A percentile compares a stretch with the other conserved stretches of the same genome.
Conservation (phyloP, 1,140 invertebrate species). For the Zophobas morio region DNA sequence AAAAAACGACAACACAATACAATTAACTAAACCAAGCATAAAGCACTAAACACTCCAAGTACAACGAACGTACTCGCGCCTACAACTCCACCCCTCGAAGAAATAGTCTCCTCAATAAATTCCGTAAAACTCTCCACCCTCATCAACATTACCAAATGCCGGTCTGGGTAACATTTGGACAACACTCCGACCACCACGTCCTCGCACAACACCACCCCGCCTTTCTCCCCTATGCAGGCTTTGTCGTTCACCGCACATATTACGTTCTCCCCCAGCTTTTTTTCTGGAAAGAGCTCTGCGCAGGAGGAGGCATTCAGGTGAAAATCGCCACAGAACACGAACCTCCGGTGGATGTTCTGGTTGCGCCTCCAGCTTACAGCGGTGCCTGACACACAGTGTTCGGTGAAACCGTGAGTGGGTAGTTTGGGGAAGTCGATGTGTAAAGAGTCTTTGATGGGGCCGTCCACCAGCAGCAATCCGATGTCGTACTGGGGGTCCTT, state of each 20-base stretch:
- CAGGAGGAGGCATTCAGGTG: no score
- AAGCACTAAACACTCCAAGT: no score
- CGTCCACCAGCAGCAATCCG: background rate
- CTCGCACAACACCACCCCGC: background rate
- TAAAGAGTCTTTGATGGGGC: background rate
- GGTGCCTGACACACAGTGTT: background rate
- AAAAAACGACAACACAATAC: no score
- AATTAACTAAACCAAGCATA: no score
- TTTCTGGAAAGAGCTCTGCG: background rate
- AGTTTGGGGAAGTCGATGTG: background rate
- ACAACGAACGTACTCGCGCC: no score
- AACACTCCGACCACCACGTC: background rate
- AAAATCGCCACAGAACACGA: no score
- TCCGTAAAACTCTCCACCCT: no score
- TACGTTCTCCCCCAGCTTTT: background rate
- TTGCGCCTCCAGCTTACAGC: no score
- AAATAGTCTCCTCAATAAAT: no score
- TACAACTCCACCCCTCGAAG: no score
- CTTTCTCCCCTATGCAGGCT: background rate
- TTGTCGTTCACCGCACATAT: background rate
- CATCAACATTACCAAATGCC: no score
- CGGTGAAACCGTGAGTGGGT: background rate
- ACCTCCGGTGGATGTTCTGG: no score
- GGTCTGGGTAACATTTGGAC: background rate
- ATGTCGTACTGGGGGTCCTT: background rate